Percentiles rank a stretch among this genome's conserved stretches.
Evolutionary conservation across 2,113 vertebrate species (phyloP).

Genomic region (Myocastor coypus): DNA sequence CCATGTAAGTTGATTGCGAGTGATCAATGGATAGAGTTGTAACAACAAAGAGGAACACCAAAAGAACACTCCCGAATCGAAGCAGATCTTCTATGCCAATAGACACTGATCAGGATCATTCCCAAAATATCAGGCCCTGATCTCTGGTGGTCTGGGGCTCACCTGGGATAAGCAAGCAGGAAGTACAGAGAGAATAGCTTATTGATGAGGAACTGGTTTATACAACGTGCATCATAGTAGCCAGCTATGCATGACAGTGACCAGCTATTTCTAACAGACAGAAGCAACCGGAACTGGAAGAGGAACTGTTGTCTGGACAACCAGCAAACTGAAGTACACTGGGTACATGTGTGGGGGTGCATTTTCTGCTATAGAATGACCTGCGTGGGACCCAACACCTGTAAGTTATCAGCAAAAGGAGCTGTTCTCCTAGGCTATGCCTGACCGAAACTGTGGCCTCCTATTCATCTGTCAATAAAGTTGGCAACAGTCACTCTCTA

Average conservation of each 20-base stretch:
- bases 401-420: background rate
- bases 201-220: too few species aligned
- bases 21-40: rapidly evolving
- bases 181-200: too few species aligned
- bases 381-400: background rate
- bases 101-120: too few species aligned
- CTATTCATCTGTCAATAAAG: background rate
- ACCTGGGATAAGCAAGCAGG: too few species aligned
- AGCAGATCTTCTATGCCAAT: too few species aligned
- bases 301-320: background rate
- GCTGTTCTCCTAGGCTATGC: background rate
- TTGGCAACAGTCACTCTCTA: rapidly evolving
- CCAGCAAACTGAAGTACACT: background rate
- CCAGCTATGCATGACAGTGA: too few species aligned
- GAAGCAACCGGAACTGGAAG: background rate
- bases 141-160: too few species aligned
- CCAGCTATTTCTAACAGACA: background rate
- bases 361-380: background rate
- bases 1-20: too few species aligned
- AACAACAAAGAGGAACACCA: background rate
- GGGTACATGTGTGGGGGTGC: background rate
- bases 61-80: background rate
- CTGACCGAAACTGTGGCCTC: background rate
- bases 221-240: too few species aligned
- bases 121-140: too few species aligned